Conservation (phyloP, 53 echinoderm and acorn worm genomes). For the Holothuria leucospilota region DNA sequence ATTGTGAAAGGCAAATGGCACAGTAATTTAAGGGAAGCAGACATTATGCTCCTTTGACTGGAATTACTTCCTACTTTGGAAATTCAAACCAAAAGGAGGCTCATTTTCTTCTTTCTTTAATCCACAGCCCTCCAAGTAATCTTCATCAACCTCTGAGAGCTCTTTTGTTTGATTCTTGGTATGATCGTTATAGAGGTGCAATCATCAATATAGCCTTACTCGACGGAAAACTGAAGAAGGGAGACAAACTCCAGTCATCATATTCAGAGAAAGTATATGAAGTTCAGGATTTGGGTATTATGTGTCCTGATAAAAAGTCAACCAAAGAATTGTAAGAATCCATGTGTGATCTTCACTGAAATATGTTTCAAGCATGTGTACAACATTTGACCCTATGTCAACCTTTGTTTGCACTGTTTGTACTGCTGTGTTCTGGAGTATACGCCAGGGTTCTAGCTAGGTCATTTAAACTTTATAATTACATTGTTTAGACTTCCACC, state of each 20-base stretch:
- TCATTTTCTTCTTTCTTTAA: neutral
- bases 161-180: conserved; percentile 94
- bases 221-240: conserved; percentile 79
- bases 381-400: too few species aligned
- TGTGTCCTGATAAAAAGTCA: conserved; percentile 80
- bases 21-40: too few species aligned
- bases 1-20: too few species aligned
- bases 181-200: conserved; percentile 85
- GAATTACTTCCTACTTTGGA: too few species aligned
- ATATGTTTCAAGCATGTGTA: too few species aligned
- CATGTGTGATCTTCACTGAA: neutral
- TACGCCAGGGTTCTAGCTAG: too few species aligned
- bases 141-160: conserved; percentile 69
- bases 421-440: too few species aligned
- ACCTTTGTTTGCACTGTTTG: too few species aligned
- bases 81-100: neutral
- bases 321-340: conserved; percentile 60
- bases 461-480: too few species aligned
- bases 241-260: conserved; percentile 82
- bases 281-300: conserved; percentile 87
- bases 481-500: too few species aligned
- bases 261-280: conserved; percentile 84
- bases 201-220: conserved; percentile 81
- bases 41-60: too few species aligned
- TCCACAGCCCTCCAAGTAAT: conserved; percentile 68